phyloP scores from a whole-genome alignment of 1,140 invertebrate genomes.

The Callitettix versicolor region DNA sequence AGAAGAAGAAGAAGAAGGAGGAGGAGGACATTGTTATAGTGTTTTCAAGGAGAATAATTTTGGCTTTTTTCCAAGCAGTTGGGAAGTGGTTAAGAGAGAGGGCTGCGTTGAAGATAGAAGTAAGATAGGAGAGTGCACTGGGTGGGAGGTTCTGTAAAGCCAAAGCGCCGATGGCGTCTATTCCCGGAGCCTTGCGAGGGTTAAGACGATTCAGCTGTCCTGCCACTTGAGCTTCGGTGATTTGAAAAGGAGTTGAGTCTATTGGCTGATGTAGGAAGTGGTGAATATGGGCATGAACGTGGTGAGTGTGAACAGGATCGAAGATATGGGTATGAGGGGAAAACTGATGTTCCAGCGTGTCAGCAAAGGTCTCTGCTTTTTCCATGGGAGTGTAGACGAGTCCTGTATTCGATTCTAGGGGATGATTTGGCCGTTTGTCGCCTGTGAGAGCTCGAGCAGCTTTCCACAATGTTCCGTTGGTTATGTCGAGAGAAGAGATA shows the following conservation, averaged over 20 bases:
- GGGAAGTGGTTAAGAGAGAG: conserved; percentile 19
- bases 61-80: conserved; percentile 27
- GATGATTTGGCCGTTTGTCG: too few species aligned
- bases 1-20: too few species aligned
- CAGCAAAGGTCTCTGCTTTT: too few species aligned
- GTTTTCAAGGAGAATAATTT: too few species aligned
- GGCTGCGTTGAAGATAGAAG: conserved; percentile 16
- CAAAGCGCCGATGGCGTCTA: too few species aligned
- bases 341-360: too few species aligned
- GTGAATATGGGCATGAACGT: not conserved
- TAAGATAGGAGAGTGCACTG: not conserved
- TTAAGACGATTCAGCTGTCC: too few species aligned
- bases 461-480: not conserved
- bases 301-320: too few species aligned
- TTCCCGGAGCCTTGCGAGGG: too few species aligned
- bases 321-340: not conserved
- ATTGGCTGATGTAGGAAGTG: not conserved
- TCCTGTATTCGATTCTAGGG: not conserved
- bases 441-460: not conserved
- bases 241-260: not conserved
- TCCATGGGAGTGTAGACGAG: not conserved
- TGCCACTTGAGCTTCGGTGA: too few species aligned
- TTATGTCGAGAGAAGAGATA: not conserved
- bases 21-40: too few species aligned
- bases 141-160: not conserved